These are phyloP conservation scores for Crocuta crocuta DNA, from an alignment of 2,113 vertebrate genomes.

Conservation along the genomic window DNA sequence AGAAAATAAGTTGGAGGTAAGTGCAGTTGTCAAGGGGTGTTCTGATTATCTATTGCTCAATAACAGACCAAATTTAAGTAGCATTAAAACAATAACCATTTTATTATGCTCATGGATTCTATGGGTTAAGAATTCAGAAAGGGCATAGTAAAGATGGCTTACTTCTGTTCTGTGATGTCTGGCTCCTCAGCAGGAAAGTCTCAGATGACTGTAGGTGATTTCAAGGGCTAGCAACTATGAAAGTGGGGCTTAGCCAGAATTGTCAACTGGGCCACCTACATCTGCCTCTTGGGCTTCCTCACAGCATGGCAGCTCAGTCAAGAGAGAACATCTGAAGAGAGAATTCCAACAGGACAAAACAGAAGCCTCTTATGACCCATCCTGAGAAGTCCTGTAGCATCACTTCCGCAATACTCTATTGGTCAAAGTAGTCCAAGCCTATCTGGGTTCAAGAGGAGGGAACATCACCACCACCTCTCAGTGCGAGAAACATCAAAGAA, in stretches of 20 bases:
- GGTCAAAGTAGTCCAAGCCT: background rate
- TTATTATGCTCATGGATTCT: background rate
- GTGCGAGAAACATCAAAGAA: background rate
- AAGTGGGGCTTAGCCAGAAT: background rate
- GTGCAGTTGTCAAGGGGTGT: background rate
- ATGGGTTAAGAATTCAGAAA: background rate
- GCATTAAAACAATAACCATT: background rate
- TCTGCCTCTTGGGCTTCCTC: background rate
- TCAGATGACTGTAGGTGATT: background rate
- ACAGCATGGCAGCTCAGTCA: background rate
- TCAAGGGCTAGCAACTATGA: background rate
- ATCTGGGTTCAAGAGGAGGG: background rate
- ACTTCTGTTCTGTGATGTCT: background rate
- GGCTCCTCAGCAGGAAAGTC: background rate
- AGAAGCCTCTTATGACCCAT: background rate
- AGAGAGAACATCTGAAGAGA: background rate
- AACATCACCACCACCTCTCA: background rate
- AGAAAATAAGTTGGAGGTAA: background rate
- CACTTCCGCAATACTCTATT: background rate
- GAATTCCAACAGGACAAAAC: background rate
- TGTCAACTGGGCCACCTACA: background rate
- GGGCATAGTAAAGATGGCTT: background rate
- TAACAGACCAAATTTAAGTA: background rate
- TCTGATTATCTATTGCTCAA: background rate
- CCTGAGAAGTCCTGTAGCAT: background rate